Percentiles rank a stretch among this genome's conserved stretches.
phyloP scores from a whole-genome alignment of 2,888 invertebrate species.

The Melipona beecheii region DNA sequence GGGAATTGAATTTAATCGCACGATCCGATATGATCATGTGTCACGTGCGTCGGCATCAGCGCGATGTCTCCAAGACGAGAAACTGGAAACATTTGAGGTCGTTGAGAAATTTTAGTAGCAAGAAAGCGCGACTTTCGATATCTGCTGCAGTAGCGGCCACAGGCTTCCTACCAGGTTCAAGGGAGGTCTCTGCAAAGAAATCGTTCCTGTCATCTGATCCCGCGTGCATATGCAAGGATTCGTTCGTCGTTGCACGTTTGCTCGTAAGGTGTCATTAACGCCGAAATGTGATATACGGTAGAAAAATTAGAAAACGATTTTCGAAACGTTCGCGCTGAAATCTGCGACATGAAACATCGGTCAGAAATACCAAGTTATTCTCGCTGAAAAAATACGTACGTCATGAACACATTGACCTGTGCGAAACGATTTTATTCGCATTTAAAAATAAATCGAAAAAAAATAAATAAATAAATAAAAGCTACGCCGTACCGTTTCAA shows the following conservation, averaged over 20 bases:
- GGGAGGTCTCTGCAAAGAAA: slow-evolving; percentile 51
- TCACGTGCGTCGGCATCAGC: background rate
- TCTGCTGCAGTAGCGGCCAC: background rate
- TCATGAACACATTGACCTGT: slow-evolving; percentile 23
- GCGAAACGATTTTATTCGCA: slow-evolving; percentile 2
- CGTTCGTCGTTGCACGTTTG: background rate
- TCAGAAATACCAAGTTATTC: slow-evolving; percentile 1
- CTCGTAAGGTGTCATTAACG: background rate
- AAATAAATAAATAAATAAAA: background rate
- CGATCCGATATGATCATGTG: background rate
- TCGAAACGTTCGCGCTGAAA: background rate
- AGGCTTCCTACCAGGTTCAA: slow-evolving; percentile 9
- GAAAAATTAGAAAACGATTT: slow-evolving; percentile 27
- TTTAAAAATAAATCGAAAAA: slow-evolving; percentile 35
- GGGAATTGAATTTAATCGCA: background rate
- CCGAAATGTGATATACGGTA: background rate
- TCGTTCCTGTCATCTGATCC: slow-evolving; percentile 38
- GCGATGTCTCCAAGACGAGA: background rate
- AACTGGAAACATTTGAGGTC: slow-evolving; percentile 25
- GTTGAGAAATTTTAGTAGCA: background rate
- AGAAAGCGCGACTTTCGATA: slow-evolving; percentile 14
- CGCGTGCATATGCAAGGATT: background rate
- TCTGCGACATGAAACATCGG: background rate
- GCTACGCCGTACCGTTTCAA: background rate
- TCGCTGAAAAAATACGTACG: background rate